These are phyloP conservation scores for Ladona fulva DNA, from an alignment of 1,140 invertebrate species.

Conservation along the genomic window DNA sequence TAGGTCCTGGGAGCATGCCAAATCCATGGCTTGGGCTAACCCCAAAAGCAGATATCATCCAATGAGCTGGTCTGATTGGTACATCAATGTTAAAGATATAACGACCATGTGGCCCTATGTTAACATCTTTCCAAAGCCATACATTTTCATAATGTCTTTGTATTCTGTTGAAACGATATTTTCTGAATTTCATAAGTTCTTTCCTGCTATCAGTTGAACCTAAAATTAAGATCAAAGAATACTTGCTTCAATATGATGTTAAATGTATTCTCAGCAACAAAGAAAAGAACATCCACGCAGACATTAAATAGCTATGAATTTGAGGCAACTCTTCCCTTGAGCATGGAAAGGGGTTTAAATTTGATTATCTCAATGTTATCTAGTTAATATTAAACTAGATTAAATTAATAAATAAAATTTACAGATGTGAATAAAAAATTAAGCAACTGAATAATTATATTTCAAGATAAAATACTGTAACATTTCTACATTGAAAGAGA, in stretches of 20 bases:
- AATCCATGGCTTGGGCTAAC: constrained; percentile 78
- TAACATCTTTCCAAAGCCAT: constrained; percentile 90
- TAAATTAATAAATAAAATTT: no score
- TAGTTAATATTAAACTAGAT: no score
- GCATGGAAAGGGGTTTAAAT: no score
- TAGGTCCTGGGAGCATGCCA: constrained; percentile 68
- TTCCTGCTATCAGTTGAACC: constrained; percentile 48
- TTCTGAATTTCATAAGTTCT: constrained; percentile 60
- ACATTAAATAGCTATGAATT: no score
- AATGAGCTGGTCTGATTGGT: constrained; percentile 75
- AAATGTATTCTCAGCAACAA: constrained; percentile 14
- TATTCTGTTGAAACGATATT: constrained; percentile 75
- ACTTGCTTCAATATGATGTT: constrained; percentile 12
- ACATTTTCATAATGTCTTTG: constrained; percentile 86
- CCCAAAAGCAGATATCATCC: constrained; percentile 87
- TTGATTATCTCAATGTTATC: no score
- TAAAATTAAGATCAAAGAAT: constrained; percentile 25
- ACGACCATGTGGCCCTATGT: constrained; percentile 83
- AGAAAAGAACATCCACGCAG: no score
- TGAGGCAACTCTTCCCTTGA: no score
- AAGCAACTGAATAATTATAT: no score
- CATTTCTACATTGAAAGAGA: no score
- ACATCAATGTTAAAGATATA: constrained; percentile 79
- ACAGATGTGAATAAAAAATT: no score
- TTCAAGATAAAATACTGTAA: no score